Base-by-base conservation (phyloP, 2,888 invertebrate genomes). In the Strigamia maritima region DNA sequence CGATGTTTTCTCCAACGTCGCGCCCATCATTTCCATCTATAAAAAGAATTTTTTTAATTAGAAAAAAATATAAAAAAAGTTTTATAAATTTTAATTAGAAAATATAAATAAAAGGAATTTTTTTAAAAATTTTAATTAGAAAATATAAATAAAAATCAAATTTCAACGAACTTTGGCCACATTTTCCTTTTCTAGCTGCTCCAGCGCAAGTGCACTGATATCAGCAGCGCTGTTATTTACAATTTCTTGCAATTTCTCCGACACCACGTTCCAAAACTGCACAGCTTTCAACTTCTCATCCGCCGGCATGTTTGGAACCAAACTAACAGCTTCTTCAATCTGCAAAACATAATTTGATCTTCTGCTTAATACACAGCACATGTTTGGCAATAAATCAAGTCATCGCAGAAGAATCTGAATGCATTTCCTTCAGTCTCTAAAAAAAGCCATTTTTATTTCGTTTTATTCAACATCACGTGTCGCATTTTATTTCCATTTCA, bases 201-300 rank as follows among this genome's bases (percentile, higher is more conserved):
- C 82, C 28, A 82, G 82, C 26, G 83, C 82, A 24, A 83, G 79
- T 10, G 83, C 83, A 80, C 81, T 83, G 12, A 84, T 83, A 79
- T 84, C 84, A 19, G 83, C 84, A 35, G 83, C 84, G 79, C 83
- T 84, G 76, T 82, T 82, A 77, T 84, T 84, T 19, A 84, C 83
- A 78, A 84, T 84, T 75, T 83, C 84, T 81, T 84, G 84, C 10
- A 84, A 81, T 77, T 82, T 83, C 77, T 84, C 84, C 2, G 84
- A 84, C 10, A 84, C 81, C 35, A 82, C 80, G 81, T 84, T 84
- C 84, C 84, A 84, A 78, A 83, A 83, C 31, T 84, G 83, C 7
- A 84, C 84, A 65, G 84, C 84, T 81, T 83, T 81, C 4, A 84
- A 79, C 60, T 84, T 84, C 76, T 84, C 83, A 74, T 83, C 83